Base-by-base conservation (phyloP, 2,113 vertebrate genomes). In the Callorhinus ursinus region DNA sequence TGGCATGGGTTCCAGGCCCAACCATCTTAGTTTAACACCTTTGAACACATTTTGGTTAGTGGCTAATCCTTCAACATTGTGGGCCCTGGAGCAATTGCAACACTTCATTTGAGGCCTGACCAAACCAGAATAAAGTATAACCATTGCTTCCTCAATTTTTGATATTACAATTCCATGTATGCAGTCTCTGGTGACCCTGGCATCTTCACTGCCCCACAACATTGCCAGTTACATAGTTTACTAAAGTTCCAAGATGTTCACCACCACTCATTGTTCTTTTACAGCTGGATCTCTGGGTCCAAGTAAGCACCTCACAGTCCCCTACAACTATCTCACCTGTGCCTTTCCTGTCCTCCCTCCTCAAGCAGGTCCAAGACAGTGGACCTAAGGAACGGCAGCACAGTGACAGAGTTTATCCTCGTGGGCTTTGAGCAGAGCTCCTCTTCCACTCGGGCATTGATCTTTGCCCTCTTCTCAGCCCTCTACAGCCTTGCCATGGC, bases 401-500 rank as follows among this genome's bases (percentile, higher is more conserved):
- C 24, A 33, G 86, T 96, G 63, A 84, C 88, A 0, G 93, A 98
- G 42, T 97, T 98, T 87, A 67, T 98, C 71, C 84, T 98, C 0
- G 28, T 98, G 82, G 94, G 95, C 69, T 93, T 98, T 76, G 93
- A 97, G 46, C 46, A 79, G 26, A 96, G 86, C n/a, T 42, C 93
- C 42, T 63, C 96, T 59, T 55, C 84, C n/a, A 96, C 93, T 0
- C 31, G 0, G 15, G 59, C 96, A 7, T 8, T 93, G 39, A 92
- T 98, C 84, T 80, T 97, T 61, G 33, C 55, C 13, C 42, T 98
- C 88, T 92, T 98, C 88, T 42, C 93, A 39, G 57, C 28, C 55
- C 83, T 97, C 89, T 92, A 97, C 59, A 86, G 97, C 90, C 92
- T 97, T 18, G 83, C 95, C 80, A 93, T 92, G 90, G 92, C 92